Conservation (phyloP, 2,888 invertebrate species). For the Dynastes maya region DNA sequence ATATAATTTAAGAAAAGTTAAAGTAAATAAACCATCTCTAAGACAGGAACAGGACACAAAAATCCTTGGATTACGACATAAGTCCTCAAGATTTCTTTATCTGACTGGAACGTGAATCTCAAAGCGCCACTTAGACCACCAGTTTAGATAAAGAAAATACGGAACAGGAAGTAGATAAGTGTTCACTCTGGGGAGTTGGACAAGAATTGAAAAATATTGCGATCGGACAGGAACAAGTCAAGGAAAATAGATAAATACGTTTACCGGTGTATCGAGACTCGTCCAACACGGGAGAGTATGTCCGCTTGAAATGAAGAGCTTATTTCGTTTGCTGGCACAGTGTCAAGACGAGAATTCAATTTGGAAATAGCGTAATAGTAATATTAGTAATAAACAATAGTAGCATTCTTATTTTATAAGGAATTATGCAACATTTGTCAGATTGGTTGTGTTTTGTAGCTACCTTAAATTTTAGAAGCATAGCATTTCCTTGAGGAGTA, state of each 20-base stretch:
- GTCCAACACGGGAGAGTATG: background rate
- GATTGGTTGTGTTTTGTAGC: too few species aligned
- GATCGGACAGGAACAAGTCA: background rate
- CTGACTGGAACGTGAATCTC: background rate
- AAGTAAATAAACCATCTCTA: background rate
- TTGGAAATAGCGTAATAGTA: too few species aligned
- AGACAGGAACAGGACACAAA: background rate
- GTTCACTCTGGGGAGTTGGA: conserved; percentile 4
- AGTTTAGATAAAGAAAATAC: background rate
- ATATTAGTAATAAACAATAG: too few species aligned
- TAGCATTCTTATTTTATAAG: too few species aligned
- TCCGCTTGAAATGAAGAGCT: too few species aligned
- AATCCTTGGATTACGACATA: background rate
- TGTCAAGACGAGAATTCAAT: too few species aligned
- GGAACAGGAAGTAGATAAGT: conserved; percentile 4
- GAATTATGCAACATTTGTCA: too few species aligned
- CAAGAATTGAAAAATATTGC: conserved; percentile 11
- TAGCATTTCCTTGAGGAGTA: too few species aligned
- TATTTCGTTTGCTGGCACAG: too few species aligned
- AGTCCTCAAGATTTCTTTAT: background rate
- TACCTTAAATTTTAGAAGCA: too few species aligned
- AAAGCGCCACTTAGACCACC: background rate
- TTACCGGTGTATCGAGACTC: background rate
- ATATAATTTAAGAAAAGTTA: background rate
- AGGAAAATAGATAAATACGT: background rate